Percentiles rank a stretch among this genome's conserved stretches.
phyloP scores from a whole-genome alignment of 1,140 invertebrate genomes.

The Stegodyphus dumicola region DNA sequence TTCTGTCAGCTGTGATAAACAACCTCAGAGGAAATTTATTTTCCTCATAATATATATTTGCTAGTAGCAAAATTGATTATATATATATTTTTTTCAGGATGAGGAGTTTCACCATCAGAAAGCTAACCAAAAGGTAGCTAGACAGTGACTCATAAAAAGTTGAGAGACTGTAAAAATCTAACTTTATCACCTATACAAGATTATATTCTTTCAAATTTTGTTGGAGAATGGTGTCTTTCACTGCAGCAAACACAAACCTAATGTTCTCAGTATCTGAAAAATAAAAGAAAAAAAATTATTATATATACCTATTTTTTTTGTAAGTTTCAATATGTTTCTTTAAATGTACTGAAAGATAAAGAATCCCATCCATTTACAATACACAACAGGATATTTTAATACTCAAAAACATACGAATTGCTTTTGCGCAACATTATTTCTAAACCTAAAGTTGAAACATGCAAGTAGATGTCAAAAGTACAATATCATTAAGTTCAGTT shows the following conservation, averaged over 20 bases:
- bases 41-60: slow-evolving; percentile 35
- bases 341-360: background rate
- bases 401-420: too few relatives aligned
- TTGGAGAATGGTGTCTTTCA: slow-evolving; percentile 99
- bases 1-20: slow-evolving; percentile 26
- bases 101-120: slow-evolving; percentile 17
- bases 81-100: slow-evolving; percentile 26
- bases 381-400: too few relatives aligned
- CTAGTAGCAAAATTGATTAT: slow-evolving; percentile 53
- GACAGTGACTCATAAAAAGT: slow-evolving; percentile 47
- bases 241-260: slow-evolving; percentile 98
- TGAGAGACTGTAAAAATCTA: slow-evolving; percentile 44
- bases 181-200: slow-evolving; percentile 74
- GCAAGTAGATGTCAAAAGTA: too few relatives aligned
- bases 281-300: slow-evolving; percentile 44
- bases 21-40: slow-evolving; percentile 16
- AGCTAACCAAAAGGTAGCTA: slow-evolving; percentile 59
- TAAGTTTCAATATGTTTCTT: too few relatives aligned
- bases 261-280: slow-evolving; percentile 98
- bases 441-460: too few relatives aligned
- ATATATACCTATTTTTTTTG: background rate
- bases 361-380: background rate
- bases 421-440: too few relatives aligned
- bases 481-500: too few relatives aligned
- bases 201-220: slow-evolving; percentile 98